These are phyloP conservation scores for Paracanthobrama guichenoti DNA, from an alignment of 2,113 vertebrate genomes.

Conservation along the genomic window DNA sequence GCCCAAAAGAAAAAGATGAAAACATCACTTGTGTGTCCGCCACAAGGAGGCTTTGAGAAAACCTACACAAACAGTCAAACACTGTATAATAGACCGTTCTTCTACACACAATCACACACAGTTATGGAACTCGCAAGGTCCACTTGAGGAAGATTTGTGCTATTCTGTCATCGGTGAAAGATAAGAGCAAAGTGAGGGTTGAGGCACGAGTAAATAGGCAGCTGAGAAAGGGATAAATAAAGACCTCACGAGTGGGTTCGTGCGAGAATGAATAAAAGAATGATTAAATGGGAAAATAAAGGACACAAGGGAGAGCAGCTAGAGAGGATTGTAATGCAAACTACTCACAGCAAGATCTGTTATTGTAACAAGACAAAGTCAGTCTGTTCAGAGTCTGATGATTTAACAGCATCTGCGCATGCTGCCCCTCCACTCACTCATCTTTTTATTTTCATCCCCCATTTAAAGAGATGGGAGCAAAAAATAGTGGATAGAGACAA, in stretches of 20 bases:
- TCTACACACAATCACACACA: constrained; percentile 1
- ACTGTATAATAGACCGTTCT: background rate
- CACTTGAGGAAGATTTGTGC: constrained; percentile 33
- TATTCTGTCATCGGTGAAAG: constrained; percentile 33
- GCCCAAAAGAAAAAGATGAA: background rate
- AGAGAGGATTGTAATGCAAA: constrained; percentile 21
- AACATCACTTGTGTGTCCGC: constrained; percentile 4
- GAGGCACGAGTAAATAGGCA: constrained; percentile 18
- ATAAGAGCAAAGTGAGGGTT: constrained; percentile 18
- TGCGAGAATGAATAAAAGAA: constrained; percentile 3
- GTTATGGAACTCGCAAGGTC: background rate
- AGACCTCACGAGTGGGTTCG: background rate
- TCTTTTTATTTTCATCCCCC: background rate
- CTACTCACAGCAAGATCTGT: constrained; percentile 17
- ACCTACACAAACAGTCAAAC: constrained; percentile 1
- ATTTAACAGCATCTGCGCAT: background rate
- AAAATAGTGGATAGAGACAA: constrained; percentile 4
- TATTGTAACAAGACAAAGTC: constrained; percentile 3
- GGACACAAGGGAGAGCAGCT: background rate
- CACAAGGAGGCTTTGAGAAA: constrained; percentile 4
- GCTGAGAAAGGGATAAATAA: constrained; percentile 17
- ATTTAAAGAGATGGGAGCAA: background rate
- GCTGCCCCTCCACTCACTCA: background rate
- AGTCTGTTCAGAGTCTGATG: constrained; percentile 1
- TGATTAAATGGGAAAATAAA: constrained; percentile 27